A percentile compares a stretch with the other conserved stretches of the same genome.
Conservation (phyloP, 2,113 vertebrate species). For the Neogobius melanostomus region DNA sequence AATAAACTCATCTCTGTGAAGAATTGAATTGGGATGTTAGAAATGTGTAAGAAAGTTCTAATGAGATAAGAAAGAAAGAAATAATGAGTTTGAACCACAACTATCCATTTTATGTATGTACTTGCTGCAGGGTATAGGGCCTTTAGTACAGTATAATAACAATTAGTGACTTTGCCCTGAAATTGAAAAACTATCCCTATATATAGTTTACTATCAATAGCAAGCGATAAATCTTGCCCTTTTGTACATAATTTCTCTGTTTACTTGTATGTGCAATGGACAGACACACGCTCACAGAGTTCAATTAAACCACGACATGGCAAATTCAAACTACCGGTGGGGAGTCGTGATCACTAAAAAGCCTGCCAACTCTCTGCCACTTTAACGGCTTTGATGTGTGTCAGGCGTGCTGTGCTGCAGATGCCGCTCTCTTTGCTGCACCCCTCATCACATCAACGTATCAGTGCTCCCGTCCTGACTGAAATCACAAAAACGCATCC, state of each 20-base stretch:
- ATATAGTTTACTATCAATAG: neutral
- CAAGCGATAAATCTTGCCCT: neutral
- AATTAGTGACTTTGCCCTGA: neutral
- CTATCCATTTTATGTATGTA: no score
- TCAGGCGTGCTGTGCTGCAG: slow-evolving; percentile 44
- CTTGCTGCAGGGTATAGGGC: no score
- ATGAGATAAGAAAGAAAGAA: no score
- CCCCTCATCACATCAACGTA: slow-evolving; percentile 20
- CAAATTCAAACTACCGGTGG: slow-evolving; percentile 20
- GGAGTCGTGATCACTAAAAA: slow-evolving; percentile 17
- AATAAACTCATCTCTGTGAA: no score
- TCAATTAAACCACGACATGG: slow-evolving; percentile 10
- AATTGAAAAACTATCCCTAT: neutral
- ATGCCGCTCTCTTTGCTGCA: slow-evolving; percentile 40
- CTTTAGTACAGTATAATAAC: no score
- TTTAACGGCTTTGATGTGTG: slow-evolving; percentile 39
- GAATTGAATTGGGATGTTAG: no score
- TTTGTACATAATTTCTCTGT: neutral
- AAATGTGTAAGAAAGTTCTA: no score
- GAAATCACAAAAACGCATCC: slow-evolving; percentile 7
- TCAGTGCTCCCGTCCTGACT: slow-evolving; percentile 17
- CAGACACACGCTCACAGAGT: neutral
- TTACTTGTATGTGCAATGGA: neutral
- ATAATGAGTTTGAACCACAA: no score
- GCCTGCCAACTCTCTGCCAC: slow-evolving; percentile 34